phyloP scores from a whole-genome alignment of 2,113 vertebrate genomes.

The Grammomys surdaster region DNA sequence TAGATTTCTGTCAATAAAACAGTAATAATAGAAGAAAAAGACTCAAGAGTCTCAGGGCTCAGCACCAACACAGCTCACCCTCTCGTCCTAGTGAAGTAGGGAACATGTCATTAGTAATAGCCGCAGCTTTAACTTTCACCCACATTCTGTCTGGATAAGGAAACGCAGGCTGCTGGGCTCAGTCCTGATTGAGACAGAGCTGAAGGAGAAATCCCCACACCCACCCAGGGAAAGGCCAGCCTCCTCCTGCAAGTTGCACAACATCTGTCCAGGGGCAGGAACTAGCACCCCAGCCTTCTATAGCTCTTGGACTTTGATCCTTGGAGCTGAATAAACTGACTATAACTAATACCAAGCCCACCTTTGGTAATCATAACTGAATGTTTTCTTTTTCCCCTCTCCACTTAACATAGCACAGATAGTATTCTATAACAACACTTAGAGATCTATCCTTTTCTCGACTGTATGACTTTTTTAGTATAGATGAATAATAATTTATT shows the following conservation, averaged over 20 bases:
- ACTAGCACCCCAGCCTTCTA: neutral
- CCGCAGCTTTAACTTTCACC: neutral
- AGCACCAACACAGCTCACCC: neutral
- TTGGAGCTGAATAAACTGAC: constrained; percentile 52
- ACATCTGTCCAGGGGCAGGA: constrained; percentile 22
- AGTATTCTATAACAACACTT: neutral
- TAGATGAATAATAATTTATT: constrained; percentile 31
- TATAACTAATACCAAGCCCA: neutral
- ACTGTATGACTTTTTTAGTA: neutral
- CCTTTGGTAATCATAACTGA: constrained; percentile 11
- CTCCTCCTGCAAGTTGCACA: constrained; percentile 56
- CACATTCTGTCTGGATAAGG: neutral
- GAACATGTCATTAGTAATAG: neutral
- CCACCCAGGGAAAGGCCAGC: neutral
- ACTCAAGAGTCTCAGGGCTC: constrained; percentile 21
- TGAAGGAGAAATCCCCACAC: constrained; percentile 44
- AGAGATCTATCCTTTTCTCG: neutral
- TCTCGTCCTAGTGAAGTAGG: neutral
- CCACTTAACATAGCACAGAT: neutral
- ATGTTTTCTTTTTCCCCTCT: neutral
- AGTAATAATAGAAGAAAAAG: neutral
- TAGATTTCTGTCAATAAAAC: neutral
- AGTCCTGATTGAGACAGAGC: neutral
- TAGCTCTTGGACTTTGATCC: constrained; percentile 66
- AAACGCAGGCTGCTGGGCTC: constrained; percentile 25